phyloP scores from a whole-genome alignment of 1,140 invertebrate species.

The Eupristina koningsbergeri region DNA sequence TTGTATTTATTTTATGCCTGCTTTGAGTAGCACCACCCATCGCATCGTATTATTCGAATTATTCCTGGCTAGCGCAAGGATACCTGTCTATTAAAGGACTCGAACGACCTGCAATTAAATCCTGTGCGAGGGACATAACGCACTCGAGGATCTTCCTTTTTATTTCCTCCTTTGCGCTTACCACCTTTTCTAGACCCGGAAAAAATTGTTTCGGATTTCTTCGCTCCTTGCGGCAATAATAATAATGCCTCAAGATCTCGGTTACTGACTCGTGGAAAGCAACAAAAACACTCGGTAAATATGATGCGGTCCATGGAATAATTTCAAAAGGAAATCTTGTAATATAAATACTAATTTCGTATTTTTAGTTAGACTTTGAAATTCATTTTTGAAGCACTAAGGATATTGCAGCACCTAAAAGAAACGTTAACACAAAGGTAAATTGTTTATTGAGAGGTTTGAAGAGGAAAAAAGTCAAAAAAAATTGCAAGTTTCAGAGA shows the following conservation, averaged over 20 bases:
- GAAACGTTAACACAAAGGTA: no score
- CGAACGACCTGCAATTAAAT: background rate
- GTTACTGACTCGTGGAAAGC: background rate
- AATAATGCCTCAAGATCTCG: background rate
- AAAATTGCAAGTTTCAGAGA: background rate
- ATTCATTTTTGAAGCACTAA: background rate
- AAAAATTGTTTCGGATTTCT: background rate
- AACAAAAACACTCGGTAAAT: background rate
- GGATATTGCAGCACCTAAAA: background rate
- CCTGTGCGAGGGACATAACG: background rate
- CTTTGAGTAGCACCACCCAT: background rate
- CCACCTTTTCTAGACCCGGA: background rate
- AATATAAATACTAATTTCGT: background rate
- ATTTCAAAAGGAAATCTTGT: background rate
- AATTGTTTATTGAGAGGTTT: no score
- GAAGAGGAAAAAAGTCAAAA: background rate
- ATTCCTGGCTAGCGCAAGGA: background rate
- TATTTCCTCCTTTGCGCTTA: background rate
- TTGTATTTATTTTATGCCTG: conserved; percentile 5
- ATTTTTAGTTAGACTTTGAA: background rate
- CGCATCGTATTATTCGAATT: background rate
- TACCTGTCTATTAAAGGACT: background rate
- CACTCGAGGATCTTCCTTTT: background rate
- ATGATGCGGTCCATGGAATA: background rate
- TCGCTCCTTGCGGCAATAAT: background rate